These are phyloP conservation scores for Diabrotica undecimpunctata DNA, from an alignment of 1,140 invertebrate species.

Conservation along the genomic window DNA sequence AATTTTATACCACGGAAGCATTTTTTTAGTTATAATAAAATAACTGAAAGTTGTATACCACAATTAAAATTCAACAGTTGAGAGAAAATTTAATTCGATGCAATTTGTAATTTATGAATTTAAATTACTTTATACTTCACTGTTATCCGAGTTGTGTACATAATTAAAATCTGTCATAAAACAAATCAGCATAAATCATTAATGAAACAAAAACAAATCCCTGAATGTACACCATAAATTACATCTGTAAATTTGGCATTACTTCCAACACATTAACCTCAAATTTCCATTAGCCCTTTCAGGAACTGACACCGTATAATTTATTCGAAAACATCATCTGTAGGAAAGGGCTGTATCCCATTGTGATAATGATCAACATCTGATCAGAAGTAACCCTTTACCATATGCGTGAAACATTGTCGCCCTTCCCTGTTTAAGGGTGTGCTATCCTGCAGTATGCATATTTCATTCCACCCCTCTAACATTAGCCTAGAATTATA, in stretches of 20 bases:
- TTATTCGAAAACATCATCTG: slow-evolving; percentile 23
- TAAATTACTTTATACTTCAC: no score
- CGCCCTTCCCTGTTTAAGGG: slow-evolving; percentile 20
- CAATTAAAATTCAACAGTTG: no score
- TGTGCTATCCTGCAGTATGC: slow-evolving; percentile 16
- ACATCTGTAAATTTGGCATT: slow-evolving; percentile 27
- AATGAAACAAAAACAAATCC: slow-evolving; percentile 9
- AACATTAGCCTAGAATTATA: slow-evolving; percentile 22
- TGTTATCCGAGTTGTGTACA: no score
- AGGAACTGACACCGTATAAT: slow-evolving; percentile 21
- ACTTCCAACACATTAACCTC: slow-evolving; percentile 30
- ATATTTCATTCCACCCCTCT: slow-evolving; percentile 23
- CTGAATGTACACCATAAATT: slow-evolving; percentile 19
- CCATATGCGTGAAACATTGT: slow-evolving; percentile 27
- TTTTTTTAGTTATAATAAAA: no score
- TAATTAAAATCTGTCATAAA: slow-evolving; percentile 3
- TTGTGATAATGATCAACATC: slow-evolving; percentile 17
- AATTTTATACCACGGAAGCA: no score
- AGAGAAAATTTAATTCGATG: no score
- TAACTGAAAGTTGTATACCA: no score
- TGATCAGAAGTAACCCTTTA: slow-evolving; percentile 17
- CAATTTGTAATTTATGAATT: no score
- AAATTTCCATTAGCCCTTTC: slow-evolving; percentile 32
- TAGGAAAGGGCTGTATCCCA: slow-evolving; percentile 7
- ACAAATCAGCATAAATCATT: slow-evolving; percentile 11